Base-by-base conservation (phyloP, 2,113 vertebrate species). In the Probosciger aterrimus region DNA sequence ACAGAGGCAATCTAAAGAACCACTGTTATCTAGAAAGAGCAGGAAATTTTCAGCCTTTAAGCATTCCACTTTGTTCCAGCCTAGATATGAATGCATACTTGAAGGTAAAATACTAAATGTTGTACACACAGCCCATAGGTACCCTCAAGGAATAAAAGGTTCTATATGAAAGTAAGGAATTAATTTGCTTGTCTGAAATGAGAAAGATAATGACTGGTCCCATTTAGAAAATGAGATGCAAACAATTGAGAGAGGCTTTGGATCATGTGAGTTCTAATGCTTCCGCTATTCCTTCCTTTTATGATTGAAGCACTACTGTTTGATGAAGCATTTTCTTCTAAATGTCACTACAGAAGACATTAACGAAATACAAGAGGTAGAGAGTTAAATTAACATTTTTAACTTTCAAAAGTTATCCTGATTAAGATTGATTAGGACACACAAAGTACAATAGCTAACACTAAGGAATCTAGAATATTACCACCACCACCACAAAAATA, bases 381-480 rank as follows among this genome's bases (percentile, higher is more conserved):
- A 88, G 76, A 96, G 60, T 76, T 85, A 96, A 97, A 97, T 96
- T 68, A 96, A 85, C 41, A 59, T 92, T 97, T 97, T 96, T 94
- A 96, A 91, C 68, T 96, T 97, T 24, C 23, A 89, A 82, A 93
- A 94, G 44, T 84, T 90, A 92, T 89, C 65, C 70, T 94, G 71
- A 91, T 97, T 96, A 93, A 88, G 95, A 94, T 90, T 93, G 96
- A 96, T 93, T 93, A 95, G 44, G 28, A 78, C 39, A 86, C 39
- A 88, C 35, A 84, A 94, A 95, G 39, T 43, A 49, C 90, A 63
- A 82, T 43, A 86, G 35, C 53, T 79, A 86, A 87, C n/a, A 69
- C 20, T 74, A 94, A 74, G 46, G 31, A 12, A 59, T 12, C 47
- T 47, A 53, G 37, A 91, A 78, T 44, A 57, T n/a, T 57, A n/a